Conservation (phyloP, 2,888 invertebrate genomes). For the Endotricha flammealis region DNA sequence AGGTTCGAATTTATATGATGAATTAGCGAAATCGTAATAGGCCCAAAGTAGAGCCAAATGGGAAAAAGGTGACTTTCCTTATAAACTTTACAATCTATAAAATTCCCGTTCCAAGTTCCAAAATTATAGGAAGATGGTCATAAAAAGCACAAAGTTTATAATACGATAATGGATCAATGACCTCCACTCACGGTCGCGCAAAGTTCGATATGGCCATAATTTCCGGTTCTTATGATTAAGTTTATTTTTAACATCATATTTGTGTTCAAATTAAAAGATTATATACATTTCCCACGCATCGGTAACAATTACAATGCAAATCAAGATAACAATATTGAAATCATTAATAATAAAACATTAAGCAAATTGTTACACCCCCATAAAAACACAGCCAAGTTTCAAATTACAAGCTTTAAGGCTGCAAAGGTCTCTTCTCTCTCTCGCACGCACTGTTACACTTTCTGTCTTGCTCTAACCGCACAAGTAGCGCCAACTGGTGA, state of each 20-base stretch:
- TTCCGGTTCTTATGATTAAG: background rate
- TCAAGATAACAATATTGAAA: constrained; percentile 9
- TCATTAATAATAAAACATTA: constrained; percentile 14
- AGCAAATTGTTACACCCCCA: constrained; percentile 15
- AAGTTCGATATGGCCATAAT: background rate
- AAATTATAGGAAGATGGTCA: too few species aligned
- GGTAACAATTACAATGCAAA: background rate
- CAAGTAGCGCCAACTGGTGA: constrained; percentile 53
- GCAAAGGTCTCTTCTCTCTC: constrained; percentile 23
- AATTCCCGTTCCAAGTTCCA: too few species aligned
- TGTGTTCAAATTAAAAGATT: constrained; percentile 1
- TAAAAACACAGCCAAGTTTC: constrained; percentile 21
- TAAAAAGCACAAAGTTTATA: background rate
- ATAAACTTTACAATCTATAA: too few species aligned
- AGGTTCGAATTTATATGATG: too few species aligned
- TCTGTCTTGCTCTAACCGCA: background rate
- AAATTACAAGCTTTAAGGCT: constrained; percentile 50
- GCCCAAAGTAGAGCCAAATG: too few species aligned
- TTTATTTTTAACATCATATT: background rate
- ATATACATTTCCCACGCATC: too few species aligned
- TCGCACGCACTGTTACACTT: constrained; percentile 17
- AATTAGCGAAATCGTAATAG: too few species aligned
- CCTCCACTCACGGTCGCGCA: background rate
- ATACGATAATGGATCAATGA: background rate
- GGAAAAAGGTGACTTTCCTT: too few species aligned